A percentile compares a stretch with the other conserved stretches of the same genome.
Evolutionary conservation across 2,888 invertebrate species (phyloP).

Genomic region (Protonemura montana): DNA sequence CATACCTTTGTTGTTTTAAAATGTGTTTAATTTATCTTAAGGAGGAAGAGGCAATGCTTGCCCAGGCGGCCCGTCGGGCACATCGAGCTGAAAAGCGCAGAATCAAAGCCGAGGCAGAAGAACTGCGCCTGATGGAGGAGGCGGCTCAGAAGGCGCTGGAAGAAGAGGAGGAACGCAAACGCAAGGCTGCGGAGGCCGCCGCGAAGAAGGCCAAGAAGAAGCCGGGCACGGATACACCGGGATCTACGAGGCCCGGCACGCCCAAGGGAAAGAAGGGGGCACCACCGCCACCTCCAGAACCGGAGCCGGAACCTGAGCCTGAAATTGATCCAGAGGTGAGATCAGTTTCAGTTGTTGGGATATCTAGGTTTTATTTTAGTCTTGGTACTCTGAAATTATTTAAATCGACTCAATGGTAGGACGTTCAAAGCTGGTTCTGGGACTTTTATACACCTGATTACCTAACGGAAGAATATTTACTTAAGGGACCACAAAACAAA

Average conservation of each 20-base stretch:
- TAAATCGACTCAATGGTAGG: too few relatives aligned
- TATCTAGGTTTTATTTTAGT: too few relatives aligned
- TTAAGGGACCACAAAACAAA: too few relatives aligned
- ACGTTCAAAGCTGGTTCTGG: too few relatives aligned
- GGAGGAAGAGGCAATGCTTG: constrained; percentile 17
- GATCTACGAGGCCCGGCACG: constrained; percentile 1
- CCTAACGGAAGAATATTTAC: too few relatives aligned
- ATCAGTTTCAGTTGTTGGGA: too few relatives aligned
- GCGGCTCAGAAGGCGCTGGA: constrained; percentile 48
- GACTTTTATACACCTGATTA: too few relatives aligned
- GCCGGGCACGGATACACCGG: background rate
- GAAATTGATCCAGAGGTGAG: constrained; percentile 17
- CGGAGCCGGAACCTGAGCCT: constrained; percentile 18
- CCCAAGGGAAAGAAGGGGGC: constrained; percentile 9
- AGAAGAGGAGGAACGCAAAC: constrained; percentile 59
- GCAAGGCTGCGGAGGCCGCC: constrained; percentile 50
- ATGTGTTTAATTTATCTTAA: background rate
- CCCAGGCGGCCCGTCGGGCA: background rate
- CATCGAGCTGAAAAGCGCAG: constrained; percentile 13
- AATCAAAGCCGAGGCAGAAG: constrained; percentile 7
- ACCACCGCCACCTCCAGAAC: background rate
- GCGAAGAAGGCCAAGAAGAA: constrained; percentile 1
- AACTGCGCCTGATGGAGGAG: background rate
- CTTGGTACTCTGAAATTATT: too few relatives aligned
- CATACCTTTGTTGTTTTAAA: too few relatives aligned